Percentiles rank a stretch among this genome's conserved stretches.
phyloP scores from a whole-genome alignment of 1,140 invertebrate species.

The Drosophila mayri region DNA sequence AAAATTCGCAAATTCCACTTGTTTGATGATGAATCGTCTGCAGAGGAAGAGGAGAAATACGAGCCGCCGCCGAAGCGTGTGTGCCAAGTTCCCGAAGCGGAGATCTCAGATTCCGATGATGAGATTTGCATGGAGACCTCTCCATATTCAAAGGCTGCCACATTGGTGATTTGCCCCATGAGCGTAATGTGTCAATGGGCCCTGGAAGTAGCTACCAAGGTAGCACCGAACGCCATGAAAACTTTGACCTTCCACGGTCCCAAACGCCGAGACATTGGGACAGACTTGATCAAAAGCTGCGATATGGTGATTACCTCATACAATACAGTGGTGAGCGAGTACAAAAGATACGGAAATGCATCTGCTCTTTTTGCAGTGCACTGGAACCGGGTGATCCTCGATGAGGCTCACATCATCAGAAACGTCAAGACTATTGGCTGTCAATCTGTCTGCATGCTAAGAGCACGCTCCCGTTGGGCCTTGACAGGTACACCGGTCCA shows the following conservation, averaged over 20 bases:
- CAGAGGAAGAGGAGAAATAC: constrained; percentile 6
- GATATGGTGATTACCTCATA: constrained; percentile 59
- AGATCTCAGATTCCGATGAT: not conserved
- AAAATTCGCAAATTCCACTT: not conserved
- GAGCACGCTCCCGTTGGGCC: constrained; percentile 44
- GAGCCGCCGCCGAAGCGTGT: not conserved
- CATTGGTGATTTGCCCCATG: constrained; percentile 55
- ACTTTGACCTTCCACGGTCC: constrained; percentile 46
- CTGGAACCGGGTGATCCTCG: constrained; percentile 57
- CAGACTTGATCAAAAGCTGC: constrained; percentile 12
- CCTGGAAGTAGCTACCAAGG: constrained; percentile 41
- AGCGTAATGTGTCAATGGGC: constrained; percentile 59
- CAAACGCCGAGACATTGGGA: constrained; percentile 28
- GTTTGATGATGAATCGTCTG: constrained; percentile 33
- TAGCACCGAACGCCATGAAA: constrained; percentile 19
- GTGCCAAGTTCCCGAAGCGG: not conserved
- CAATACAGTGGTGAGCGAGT: constrained; percentile 24
- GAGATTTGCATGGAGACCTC: not conserved
- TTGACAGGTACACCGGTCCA: constrained; percentile 62
- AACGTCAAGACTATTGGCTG: constrained; percentile 39
- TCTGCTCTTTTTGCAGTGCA: constrained; percentile 40
- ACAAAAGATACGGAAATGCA: not conserved
- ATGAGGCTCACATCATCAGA: constrained; percentile 54
- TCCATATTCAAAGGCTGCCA: constrained; percentile 17
- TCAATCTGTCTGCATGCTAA: constrained; percentile 12